Conservation (phyloP, 1,140 invertebrate genomes). For the Trichoplusia ni region DNA sequence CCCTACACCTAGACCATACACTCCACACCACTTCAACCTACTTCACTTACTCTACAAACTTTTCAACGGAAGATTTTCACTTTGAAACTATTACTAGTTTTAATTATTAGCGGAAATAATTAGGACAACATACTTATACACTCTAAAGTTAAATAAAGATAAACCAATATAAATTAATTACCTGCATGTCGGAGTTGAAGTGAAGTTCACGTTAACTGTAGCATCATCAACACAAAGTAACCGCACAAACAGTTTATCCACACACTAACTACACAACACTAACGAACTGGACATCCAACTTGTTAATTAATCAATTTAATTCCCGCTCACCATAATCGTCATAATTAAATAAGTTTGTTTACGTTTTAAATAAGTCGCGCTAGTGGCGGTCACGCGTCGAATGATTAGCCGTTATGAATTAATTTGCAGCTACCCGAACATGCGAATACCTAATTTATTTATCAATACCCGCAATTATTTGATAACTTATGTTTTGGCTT, state of each 20-base stretch:
- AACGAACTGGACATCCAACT: not conserved
- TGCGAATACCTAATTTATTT: no score
- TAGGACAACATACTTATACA: not conserved
- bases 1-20: constrained; percentile 33
- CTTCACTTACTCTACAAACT: constrained; percentile 51
- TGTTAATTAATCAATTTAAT: constrained; percentile 20
- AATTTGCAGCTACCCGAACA: not conserved
- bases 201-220: not conserved
- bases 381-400: not conserved
- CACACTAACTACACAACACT: not conserved
- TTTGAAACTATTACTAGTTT: not conserved
- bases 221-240: not conserved
- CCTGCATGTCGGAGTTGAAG: not conserved
- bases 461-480: no score
- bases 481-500: no score
- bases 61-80: constrained; percentile 30
- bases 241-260: not conserved
- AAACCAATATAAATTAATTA: not conserved
- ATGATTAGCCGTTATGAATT: constrained; percentile 1
- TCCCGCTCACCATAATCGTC: constrained; percentile 7
- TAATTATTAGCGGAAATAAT: not conserved
- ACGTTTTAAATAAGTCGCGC: not conserved
- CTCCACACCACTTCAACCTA: constrained; percentile 36
- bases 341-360: constrained; percentile 19
- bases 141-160: not conserved